Percentiles rank a stretch among this genome's conserved stretches.
Conservation (phyloP, 2,888 invertebrate genomes). For the Drosophila buzzatii region DNA sequence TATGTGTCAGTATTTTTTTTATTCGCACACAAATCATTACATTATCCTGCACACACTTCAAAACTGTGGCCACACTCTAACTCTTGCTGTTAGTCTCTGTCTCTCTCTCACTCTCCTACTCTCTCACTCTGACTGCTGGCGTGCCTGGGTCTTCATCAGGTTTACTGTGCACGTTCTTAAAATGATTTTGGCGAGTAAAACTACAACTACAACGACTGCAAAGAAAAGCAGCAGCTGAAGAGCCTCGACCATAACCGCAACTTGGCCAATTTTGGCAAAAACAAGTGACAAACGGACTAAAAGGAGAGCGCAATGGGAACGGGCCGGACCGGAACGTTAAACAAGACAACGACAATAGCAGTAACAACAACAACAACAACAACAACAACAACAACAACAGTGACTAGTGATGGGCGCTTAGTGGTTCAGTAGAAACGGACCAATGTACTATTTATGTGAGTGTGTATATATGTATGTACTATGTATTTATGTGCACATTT, state of each 20-base stretch:
- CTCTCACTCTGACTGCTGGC: background rate
- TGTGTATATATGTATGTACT: constrained; percentile 18
- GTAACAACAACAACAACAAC: constrained; percentile 24
- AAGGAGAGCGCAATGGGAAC: constrained; percentile 42
- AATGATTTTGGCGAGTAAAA: constrained; percentile 61
- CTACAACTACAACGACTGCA: constrained; percentile 15
- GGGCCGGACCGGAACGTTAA: constrained; percentile 55
- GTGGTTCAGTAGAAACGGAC: constrained; percentile 48
- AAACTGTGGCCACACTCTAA: constrained; percentile 22
- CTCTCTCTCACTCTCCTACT: constrained; percentile 1
- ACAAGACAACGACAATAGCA: constrained; percentile 42
- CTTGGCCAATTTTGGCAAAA: constrained; percentile 74
- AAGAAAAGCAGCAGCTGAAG: constrained; percentile 24
- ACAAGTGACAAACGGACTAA: constrained; percentile 72
- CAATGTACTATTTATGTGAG: constrained; percentile 59
- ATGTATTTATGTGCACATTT: constrained; percentile 54
- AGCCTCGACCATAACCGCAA: constrained; percentile 61
- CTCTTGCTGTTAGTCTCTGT: constrained; percentile 4
- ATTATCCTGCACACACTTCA: constrained; percentile 54
- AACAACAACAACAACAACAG: constrained; percentile 24
- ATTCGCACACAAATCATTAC: constrained; percentile 46
- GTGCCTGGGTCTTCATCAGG: constrained; percentile 58
- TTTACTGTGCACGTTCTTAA: constrained; percentile 71
- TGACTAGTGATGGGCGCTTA: constrained; percentile 41
- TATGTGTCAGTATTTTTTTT: constrained; percentile 8